Conservation (phyloP, 2,888 invertebrate genomes). For the Xanthorhoe designata region DNA sequence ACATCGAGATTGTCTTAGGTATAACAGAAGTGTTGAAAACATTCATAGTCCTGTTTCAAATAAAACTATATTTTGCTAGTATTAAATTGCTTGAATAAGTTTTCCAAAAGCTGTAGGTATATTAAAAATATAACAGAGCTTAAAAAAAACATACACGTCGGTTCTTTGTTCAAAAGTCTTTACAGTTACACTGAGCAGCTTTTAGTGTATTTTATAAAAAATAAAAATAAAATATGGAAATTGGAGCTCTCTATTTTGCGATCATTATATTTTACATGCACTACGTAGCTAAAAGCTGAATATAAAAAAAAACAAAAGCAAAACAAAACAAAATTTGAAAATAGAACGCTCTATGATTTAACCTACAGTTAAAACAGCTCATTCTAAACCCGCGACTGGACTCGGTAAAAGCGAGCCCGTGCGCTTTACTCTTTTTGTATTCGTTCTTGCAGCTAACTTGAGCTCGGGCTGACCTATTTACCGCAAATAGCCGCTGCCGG, state of each 20-base stretch:
- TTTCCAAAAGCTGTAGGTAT: no score
- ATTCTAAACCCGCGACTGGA: conserved; percentile 13
- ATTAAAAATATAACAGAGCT: no score
- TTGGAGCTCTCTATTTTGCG: no score
- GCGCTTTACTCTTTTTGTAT: conserved; percentile 84
- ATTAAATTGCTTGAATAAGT: no score
- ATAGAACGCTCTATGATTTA: neutral
- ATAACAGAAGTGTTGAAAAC: neutral
- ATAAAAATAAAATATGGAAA: no score
- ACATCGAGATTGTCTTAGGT: neutral
- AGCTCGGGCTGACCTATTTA: conserved; percentile 82
- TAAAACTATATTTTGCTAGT: no score
- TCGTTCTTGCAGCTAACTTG: conserved; percentile 83
- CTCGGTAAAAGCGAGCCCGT: conserved; percentile 49
- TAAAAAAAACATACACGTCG: no score
- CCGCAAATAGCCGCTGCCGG: conserved; percentile 79
- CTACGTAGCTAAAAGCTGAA: no score
- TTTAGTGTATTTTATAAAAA: no score
- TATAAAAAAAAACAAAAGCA: neutral
- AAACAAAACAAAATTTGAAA: neutral
- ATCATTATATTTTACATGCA: no score
- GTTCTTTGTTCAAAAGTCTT: no score
- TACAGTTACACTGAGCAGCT: no score
- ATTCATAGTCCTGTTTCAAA: neutral
- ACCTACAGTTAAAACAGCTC: conserved; percentile 10